Evolutionary conservation across 2,797 vertebrate genomes (phyloP).

Genomic region (Aplochiton taeniatus): DNA sequence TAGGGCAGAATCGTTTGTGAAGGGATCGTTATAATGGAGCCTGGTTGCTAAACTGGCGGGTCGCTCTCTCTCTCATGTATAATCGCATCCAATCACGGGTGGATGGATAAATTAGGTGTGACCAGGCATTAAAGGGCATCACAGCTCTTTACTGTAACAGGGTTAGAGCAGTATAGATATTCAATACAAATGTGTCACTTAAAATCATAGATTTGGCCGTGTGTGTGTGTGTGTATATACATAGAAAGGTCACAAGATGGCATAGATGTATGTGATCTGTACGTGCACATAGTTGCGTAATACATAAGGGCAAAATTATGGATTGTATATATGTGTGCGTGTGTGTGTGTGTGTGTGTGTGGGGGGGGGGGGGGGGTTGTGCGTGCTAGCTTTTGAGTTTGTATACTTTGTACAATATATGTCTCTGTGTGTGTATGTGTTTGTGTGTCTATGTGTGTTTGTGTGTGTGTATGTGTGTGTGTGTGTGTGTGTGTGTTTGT

Average conservation of each 20-base stretch:
- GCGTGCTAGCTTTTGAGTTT: background rate
- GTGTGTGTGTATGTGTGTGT: background rate
- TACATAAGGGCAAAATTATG: too few species aligned
- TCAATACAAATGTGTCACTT: background rate
- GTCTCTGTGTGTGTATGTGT: background rate
- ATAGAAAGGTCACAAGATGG: background rate
- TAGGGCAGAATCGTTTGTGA: too few species aligned
- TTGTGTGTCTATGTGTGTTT: background rate
- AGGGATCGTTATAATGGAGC: too few species aligned
- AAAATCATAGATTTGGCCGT: background rate
- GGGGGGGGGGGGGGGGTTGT: too few species aligned
- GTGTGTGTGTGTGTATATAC: background rate
- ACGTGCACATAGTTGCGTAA: too few species aligned
- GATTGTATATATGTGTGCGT: background rate
- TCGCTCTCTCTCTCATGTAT: too few species aligned
- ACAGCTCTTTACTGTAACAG: background rate
- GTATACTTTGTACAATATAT: background rate
- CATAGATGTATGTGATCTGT: too few species aligned
- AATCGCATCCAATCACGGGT: too few species aligned
- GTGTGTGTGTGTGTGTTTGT: too few species aligned
- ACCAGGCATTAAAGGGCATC: background rate
- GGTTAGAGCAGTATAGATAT: background rate
- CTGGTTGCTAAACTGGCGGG: too few species aligned
- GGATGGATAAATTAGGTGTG: background rate
- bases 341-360: conserved; percentile 3